A percentile compares a stretch with the other conserved stretches of the same genome.
phyloP scores from a whole-genome alignment of 2,888 invertebrate species.

The Drosophila peninsularis region DNA sequence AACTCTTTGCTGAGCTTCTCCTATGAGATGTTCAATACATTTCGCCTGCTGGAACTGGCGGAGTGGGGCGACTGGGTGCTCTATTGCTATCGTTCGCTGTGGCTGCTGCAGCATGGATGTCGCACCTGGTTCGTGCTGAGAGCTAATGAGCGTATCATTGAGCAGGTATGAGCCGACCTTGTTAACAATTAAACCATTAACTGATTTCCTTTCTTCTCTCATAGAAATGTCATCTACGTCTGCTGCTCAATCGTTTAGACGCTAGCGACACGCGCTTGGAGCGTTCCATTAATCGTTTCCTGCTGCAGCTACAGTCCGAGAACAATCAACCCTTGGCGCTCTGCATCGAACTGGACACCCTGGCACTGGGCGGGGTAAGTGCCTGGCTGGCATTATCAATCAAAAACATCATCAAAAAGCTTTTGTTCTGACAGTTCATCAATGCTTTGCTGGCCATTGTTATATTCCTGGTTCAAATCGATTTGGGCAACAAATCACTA shows the following conservation, averaged over 20 bases:
- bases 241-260: slow-evolving; percentile 66
- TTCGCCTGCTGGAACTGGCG: slow-evolving; percentile 45
- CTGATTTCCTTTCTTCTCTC: not conserved
- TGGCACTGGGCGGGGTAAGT: slow-evolving; percentile 77
- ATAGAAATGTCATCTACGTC: slow-evolving; percentile 73
- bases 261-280: slow-evolving; percentile 56
- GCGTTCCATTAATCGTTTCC: slow-evolving; percentile 70
- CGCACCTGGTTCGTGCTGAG: slow-evolving; percentile 47
- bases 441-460: slow-evolving; percentile 75
- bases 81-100: slow-evolving; percentile 54
- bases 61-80: slow-evolving; percentile 20
- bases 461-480: slow-evolving; percentile 82
- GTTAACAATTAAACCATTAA: not conserved
- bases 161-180: slow-evolving; percentile 41
- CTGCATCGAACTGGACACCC: slow-evolving; percentile 78
- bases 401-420: not conserved
- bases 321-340: slow-evolving; percentile 45
- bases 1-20: slow-evolving; percentile 56
- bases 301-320: slow-evolving; percentile 68
- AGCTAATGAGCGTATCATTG: slow-evolving; percentile 36
- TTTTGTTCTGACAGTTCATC: slow-evolving; percentile 65
- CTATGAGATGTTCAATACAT: slow-evolving; percentile 47
- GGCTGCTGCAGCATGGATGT: slow-evolving; percentile 58
- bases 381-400: not conserved
- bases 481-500: slow-evolving; percentile 72